Evolutionary conservation across 2,113 vertebrate genomes (phyloP).

Genomic region (Neotoma lepida): DNA sequence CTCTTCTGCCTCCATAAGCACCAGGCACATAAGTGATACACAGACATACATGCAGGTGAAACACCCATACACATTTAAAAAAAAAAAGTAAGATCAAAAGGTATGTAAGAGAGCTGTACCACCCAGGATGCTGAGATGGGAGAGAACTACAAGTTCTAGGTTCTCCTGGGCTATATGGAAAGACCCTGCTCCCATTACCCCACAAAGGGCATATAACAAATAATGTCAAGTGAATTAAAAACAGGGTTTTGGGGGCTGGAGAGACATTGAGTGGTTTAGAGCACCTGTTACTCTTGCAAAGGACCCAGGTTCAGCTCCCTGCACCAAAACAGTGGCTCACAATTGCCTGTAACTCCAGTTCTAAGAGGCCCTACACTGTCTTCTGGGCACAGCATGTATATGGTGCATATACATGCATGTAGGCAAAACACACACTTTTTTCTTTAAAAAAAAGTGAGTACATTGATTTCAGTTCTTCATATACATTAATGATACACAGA

Average conservation of each 20-base stretch:
- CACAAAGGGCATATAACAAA: neutral
- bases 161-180: neutral
- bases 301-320: neutral
- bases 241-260: neutral
- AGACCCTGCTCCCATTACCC: neutral
- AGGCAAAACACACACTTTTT: neutral
- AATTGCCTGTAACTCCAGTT: neutral
- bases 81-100: neutral
- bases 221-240: neutral
- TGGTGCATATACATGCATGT: neutral
- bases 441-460: neutral
- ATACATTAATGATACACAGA: neutral
- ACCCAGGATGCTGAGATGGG: neutral
- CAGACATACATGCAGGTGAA: neutral
- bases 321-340: neutral
- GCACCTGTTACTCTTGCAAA: neutral
- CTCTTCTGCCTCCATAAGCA: neutral
- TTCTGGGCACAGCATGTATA: neutral
- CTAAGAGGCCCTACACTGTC: neutral
- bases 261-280: neutral
- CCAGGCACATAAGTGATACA: neutral
- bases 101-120: neutral
- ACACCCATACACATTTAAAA: neutral
- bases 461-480: neutral
- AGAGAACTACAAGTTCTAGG: neutral